A percentile compares a stretch with the other conserved stretches of the same genome.
phyloP scores from a whole-genome alignment of 2,888 invertebrate species.

The Papilio demoleus region DNA sequence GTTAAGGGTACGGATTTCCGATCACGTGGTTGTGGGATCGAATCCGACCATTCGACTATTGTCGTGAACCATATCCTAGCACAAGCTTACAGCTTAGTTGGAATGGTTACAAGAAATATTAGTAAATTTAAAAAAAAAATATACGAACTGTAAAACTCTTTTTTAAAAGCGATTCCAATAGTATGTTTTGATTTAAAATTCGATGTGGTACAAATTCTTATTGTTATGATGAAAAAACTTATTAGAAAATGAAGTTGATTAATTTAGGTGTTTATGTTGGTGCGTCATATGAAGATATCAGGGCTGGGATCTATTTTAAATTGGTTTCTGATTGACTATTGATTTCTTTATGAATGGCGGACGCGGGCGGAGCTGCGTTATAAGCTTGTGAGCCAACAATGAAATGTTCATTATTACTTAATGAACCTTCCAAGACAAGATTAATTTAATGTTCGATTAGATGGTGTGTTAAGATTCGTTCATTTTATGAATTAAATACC shows the following conservation, averaged over 20 bases:
- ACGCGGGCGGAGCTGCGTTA: constrained; percentile 34
- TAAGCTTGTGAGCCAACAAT: constrained; percentile 21
- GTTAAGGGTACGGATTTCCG: no score
- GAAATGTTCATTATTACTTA: constrained; percentile 26
- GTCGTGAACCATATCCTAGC: no score
- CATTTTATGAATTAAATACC: constrained; percentile 1
- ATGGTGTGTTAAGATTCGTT: background rate
- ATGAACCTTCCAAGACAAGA: constrained; percentile 25
- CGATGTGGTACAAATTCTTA: background rate
- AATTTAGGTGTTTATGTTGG: constrained; percentile 60
- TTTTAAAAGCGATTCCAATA: background rate
- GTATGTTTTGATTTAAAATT: constrained; percentile 4
- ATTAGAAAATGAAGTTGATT: constrained; percentile 34
- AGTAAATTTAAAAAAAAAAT: no score
- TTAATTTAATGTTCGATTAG: constrained; percentile 17
- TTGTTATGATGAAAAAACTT: constrained; percentile 4
- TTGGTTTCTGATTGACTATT: constrained; percentile 69
- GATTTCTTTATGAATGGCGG: constrained; percentile 59
- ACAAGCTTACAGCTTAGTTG: no score
- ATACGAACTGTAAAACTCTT: no score
- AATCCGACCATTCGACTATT: no score
- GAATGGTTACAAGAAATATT: no score
- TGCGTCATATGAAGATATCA: constrained; percentile 71
- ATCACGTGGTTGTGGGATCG: no score
- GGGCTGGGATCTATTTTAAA: constrained; percentile 67